Percentiles rank a stretch among this genome's conserved stretches.
phyloP scores from a whole-genome alignment of 1,140 invertebrate species.

The Zaprionus vittiger region DNA sequence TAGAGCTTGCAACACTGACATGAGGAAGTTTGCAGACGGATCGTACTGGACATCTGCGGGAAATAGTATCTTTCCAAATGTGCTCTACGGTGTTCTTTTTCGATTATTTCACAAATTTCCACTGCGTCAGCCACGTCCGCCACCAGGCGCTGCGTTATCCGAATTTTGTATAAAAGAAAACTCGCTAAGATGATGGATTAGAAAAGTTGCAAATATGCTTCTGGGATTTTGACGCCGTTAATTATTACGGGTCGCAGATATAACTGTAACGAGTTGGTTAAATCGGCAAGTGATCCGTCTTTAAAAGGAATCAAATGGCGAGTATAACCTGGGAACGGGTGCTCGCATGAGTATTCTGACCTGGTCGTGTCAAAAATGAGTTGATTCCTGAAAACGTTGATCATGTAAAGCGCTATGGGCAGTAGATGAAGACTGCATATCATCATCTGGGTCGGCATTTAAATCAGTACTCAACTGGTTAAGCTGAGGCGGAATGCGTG shows the following conservation, averaged over 20 bases:
- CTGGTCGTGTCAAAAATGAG: slow-evolving; percentile 4
- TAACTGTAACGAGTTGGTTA: not conserved
- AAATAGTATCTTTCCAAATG: not conserved
- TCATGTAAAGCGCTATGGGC: not conserved
- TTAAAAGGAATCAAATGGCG: not conserved
- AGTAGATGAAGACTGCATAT: not conserved
- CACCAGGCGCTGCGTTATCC: not conserved
- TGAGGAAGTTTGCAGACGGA: slow-evolving; percentile 1
- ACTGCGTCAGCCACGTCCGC: not conserved
- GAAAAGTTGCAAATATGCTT: not conserved
- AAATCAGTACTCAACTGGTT: slow-evolving; percentile 1
- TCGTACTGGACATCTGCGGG: not conserved
- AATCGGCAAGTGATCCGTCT: not conserved
- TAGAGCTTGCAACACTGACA: not conserved
- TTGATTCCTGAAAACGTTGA: slow-evolving; percentile 4
- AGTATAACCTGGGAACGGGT: not conserved
- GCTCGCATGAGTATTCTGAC: not conserved
- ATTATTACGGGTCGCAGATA: not conserved
- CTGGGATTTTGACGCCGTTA: not conserved
- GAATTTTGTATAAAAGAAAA: not conserved
- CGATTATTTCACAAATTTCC: slow-evolving; percentile 4
- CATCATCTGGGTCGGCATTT: not conserved
- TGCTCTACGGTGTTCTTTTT: not conserved
- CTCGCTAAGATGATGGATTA: not conserved
- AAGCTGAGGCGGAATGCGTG: not conserved